Evolutionary conservation across 2,797 vertebrate species (phyloP).

Genomic region (Molossus alvarezi): DNA sequence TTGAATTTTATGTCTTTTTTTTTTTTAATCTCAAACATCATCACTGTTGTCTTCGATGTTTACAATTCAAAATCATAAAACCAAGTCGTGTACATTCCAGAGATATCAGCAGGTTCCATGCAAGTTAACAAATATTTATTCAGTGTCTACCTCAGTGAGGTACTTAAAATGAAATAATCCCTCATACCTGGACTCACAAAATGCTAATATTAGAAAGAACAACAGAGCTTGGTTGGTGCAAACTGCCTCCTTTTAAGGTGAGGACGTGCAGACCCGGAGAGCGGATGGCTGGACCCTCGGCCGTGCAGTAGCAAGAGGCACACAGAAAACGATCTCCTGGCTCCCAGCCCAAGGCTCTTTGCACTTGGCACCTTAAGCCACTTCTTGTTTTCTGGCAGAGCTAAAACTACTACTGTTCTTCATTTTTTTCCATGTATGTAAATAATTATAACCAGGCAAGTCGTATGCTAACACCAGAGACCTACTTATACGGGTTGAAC

Average conservation of each 20-base stretch:
- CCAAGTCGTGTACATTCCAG: conserved; percentile 60
- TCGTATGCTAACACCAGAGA: not conserved
- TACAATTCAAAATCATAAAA: conserved; percentile 50
- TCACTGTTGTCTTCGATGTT: conserved; percentile 13
- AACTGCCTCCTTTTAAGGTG: not conserved
- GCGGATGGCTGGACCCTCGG: fast-evolving
- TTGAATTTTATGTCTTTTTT: conserved; percentile 28
- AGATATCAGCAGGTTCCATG: conserved; percentile 57
- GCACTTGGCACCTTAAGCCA: not conserved
- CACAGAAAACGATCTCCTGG: not conserved
- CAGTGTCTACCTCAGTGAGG: not conserved
- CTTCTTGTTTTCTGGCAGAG: not conserved
- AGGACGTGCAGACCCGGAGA: not conserved
- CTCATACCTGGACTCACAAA: conserved; percentile 58
- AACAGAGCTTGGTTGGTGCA: not conserved
- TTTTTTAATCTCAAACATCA: conserved; percentile 36
- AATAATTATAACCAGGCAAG: conserved; percentile 34
- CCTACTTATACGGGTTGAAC: too few relatives aligned
- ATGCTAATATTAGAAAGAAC: conserved; percentile 12
- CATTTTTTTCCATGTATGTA: not conserved
- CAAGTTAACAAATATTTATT: conserved; percentile 70
- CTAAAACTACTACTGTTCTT: not conserved
- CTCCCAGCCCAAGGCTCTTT: not conserved
- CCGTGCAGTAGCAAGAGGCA: fast-evolving
- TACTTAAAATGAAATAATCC: conserved; percentile 65